Evolutionary conservation across 1,140 invertebrate species (phyloP), one percentile per base, ranked within the genome.

Genomic region (Drosophila insularis): DNA sequence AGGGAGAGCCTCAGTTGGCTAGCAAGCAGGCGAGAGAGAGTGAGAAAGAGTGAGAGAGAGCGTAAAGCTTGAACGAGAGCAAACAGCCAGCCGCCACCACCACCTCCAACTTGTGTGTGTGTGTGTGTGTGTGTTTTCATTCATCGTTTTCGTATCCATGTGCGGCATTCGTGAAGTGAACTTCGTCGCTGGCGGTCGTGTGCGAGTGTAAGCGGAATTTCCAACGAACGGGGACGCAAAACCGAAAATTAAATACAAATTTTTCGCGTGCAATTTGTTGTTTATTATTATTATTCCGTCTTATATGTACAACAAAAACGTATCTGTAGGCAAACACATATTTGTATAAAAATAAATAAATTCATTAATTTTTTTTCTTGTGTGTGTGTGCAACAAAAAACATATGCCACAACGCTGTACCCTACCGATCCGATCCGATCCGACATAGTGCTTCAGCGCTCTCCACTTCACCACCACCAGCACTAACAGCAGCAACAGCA

Each of bases 111-210:
- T 50, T 11, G 17, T 8, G 2, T 43, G 27, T 35, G 54, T 5
- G 0, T 58, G 55, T 32, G 55, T 35, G 56, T 35, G 8, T 35
- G 32, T 35, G 19, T 79, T 79, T 75, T 78, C 75, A 80, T 86
- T 81, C 73, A 77, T 73, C 68, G 70, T 70, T 71, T 27, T 50
- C 32, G 19, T 21, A 17, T 8, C 43, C 43, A 50, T 21, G 43
- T 50, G 78, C 68, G 65, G 68, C 76, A 84, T 79, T 89, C 80
- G 80, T 84, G 74, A 80, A 84, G 75, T 89, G 71, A 81, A 90
- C 87, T 90, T 87, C 89, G 87, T 80, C 87, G 82, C 74, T 81
- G 89, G 76, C 82, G 87, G 82, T 90, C 78, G 85, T 89, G 77
- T 78, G 84, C 79, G 84, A 19, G 43, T 50, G 43, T 50, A 50